phyloP scores from a whole-genome alignment of 2,113 vertebrate species.

The Centropristis striata region DNA sequence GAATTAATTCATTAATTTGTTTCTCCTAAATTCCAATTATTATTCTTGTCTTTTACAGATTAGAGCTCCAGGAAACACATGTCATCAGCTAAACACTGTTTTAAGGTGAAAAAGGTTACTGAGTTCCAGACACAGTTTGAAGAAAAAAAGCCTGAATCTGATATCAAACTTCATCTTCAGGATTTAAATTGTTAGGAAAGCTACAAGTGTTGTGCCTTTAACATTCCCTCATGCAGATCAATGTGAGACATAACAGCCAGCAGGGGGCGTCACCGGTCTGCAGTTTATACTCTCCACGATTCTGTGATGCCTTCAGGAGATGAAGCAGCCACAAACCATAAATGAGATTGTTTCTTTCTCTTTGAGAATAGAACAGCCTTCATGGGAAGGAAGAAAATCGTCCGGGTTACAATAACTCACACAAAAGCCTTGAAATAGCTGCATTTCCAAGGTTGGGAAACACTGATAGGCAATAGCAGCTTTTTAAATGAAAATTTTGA shows the following conservation, averaged over 20 bases:
- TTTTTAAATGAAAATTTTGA: constrained; percentile 22
- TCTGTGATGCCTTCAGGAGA: constrained; percentile 17
- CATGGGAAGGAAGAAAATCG: constrained; percentile 23
- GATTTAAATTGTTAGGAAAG: too few species aligned
- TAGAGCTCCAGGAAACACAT: not conserved
- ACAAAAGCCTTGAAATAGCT: constrained; percentile 30
- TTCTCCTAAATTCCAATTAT: not conserved
- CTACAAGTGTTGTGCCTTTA: not conserved
- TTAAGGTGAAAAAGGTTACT: not conserved
- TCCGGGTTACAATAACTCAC: not conserved
- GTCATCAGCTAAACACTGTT: not conserved
- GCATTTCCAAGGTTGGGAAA: constrained; percentile 32
- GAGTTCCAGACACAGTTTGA: not conserved
- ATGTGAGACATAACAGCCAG: constrained; percentile 11
- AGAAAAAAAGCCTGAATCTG: not conserved
- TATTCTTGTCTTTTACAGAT: too few species aligned
- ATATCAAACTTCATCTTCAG: not conserved
- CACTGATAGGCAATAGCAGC: not conserved
- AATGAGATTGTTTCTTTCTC: constrained; percentile 22
- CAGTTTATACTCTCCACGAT: not conserved
- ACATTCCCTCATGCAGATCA: not conserved
- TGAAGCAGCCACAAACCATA: not conserved
- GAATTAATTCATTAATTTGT: too few species aligned
- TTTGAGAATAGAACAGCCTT: constrained; percentile 12
- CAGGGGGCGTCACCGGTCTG: constrained; percentile 55